A percentile compares a stretch with the other conserved stretches of the same genome.
These are phyloP conservation scores for Capitella teleta DNA, from an alignment of 1,140 invertebrate species.

Conservation along the genomic window DNA sequence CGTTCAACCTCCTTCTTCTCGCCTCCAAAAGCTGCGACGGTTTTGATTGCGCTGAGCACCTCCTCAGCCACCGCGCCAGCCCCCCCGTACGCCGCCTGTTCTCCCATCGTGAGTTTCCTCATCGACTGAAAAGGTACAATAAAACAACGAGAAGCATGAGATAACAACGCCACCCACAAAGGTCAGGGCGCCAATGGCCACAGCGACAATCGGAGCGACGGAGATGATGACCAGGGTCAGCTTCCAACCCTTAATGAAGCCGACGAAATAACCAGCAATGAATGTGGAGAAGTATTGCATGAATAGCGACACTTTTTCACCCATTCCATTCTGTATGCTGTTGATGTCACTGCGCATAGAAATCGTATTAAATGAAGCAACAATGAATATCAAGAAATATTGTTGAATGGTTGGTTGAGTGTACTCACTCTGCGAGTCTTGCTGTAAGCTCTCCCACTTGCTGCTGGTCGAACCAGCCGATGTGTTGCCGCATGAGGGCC, in stretches of 20 bases:
- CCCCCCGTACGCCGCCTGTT: conserved; percentile 20
- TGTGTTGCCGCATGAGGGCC: conserved; percentile 71
- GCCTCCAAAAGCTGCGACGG: conserved; percentile 24
- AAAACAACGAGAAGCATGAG: too few species aligned
- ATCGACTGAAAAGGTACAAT: too few species aligned
- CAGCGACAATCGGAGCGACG: conserved; percentile 16
- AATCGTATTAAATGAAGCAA: too few species aligned
- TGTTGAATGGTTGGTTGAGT: too few species aligned
- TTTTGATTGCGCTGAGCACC: conserved; percentile 18
- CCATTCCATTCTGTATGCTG: conserved; percentile 73
- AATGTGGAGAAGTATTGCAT: conserved; percentile 33
- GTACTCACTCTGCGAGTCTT: conserved; percentile 54
- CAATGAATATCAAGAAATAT: too few species aligned
- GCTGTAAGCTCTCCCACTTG: conserved; percentile 34
- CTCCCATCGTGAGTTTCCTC: too few species aligned
- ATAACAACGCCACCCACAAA: conserved; percentile 18
- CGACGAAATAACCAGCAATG: conserved; percentile 17
- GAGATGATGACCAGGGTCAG: conserved; percentile 20
- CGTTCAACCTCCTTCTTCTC: conserved; percentile 10
- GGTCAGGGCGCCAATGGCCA: conserved; percentile 17
- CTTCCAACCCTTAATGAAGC: conserved; percentile 20
- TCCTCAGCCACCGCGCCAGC: conserved; percentile 24
- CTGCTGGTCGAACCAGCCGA: conserved; percentile 77
- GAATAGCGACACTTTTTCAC: conserved; percentile 70
- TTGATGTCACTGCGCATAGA: conserved; percentile 62